A percentile compares a stretch with the other conserved stretches of the same genome.
These are phyloP conservation scores for Gallinago solitaria DNA, from an alignment of 2,797 vertebrate species.

Conservation along the genomic window DNA sequence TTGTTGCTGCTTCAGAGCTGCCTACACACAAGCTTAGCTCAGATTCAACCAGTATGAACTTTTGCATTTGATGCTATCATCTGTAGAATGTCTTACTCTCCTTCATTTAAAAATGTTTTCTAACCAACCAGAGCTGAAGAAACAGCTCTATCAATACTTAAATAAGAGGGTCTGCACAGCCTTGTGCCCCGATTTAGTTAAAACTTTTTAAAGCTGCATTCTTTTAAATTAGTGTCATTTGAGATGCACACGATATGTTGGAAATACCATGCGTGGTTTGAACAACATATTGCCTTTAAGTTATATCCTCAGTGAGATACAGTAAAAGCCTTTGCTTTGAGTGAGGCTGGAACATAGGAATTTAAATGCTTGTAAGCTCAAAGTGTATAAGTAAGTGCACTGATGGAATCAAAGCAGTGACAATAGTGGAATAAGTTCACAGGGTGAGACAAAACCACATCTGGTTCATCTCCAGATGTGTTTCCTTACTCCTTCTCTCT, in stretches of 20 bases:
- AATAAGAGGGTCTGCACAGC: background rate
- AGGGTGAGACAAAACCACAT: background rate
- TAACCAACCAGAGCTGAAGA: background rate
- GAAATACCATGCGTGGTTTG: background rate
- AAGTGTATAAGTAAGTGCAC: background rate
- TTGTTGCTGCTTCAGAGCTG: constrained; percentile 7
- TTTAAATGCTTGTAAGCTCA: background rate
- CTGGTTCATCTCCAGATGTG: background rate
- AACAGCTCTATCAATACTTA: background rate
- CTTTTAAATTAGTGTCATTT: background rate
- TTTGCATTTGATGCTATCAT: background rate
- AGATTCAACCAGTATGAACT: background rate
- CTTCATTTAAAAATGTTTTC: background rate
- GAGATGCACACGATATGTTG: rapidly evolving
- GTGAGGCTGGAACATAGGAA: background rate
- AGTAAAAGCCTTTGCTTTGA: background rate
- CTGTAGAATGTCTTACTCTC: background rate
- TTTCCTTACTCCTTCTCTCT: background rate
- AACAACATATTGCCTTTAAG: background rate
- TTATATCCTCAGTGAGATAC: background rate
- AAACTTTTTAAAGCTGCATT: background rate
- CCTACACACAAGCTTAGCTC: background rate
- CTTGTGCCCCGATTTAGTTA: background rate
- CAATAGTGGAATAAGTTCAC: background rate
- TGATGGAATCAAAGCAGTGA: background rate